These are phyloP conservation scores for Ips nitidus DNA, from an alignment of 1,140 invertebrate species.

Conservation along the genomic window DNA sequence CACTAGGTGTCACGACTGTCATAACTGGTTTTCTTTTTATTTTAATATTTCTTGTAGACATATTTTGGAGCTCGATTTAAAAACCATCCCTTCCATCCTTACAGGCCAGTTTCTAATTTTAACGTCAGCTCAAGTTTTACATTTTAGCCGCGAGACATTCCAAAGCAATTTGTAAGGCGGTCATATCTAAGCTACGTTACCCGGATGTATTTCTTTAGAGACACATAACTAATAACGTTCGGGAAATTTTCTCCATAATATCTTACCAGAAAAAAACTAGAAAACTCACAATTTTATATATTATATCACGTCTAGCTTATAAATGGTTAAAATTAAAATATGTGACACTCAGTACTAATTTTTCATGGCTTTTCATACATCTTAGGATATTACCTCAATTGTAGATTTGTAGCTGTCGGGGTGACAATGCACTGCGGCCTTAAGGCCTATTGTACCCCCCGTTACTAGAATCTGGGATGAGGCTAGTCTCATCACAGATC, in stretches of 20 bases:
- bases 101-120: constrained; percentile 30
- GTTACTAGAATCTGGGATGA: no score
- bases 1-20: background rate
- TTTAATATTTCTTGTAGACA: constrained; percentile 9
- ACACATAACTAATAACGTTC: constrained; percentile 34
- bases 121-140: constrained; percentile 29
- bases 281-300: no score
- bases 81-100: constrained; percentile 18
- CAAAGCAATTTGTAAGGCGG: constrained; percentile 35
- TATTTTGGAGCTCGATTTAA: constrained; percentile 16
- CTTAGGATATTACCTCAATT: no score
- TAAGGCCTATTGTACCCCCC: no score
- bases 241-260: background rate
- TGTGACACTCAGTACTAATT: no score
- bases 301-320: no score
- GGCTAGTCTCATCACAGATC: no score
- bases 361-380: no score
- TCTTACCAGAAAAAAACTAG: no score
- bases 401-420: no score
- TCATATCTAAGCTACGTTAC: constrained; percentile 29
- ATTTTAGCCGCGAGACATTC: constrained; percentile 34
- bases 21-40: constrained; percentile 1
- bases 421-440: no score
- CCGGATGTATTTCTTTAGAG: constrained; percentile 30
- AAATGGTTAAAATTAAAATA: no score